Evolutionary conservation across 64 coral and sea anemone species (phyloP), one percentile per base, ranked within the genome.

Genomic region (Stylophora pistillata): DNA sequence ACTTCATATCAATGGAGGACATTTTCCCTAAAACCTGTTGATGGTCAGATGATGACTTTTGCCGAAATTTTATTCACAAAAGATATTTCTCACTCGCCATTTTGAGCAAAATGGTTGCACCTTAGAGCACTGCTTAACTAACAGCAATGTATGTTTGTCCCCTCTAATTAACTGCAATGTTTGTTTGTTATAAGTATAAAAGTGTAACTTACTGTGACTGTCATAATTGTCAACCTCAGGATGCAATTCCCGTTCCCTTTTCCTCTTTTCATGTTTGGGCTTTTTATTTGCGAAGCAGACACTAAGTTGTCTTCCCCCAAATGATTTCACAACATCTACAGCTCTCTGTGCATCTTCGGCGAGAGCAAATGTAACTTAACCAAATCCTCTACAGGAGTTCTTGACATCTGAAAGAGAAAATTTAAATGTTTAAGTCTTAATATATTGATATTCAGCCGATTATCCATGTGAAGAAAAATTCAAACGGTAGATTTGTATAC

Each of bases 301-400:
- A 64, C 82, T 83, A 53, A 99, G 57, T 34, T 72, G 87, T 63
- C 97, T 87, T 17, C 97, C 96, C 23, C 71, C 85, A 56, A 92
- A 77, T 69, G 82, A 55, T 33, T 77, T 70, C 53, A 92, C 65
- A 55, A 10, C 57, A 18, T 91, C 90, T 55, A 70, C 86, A n/a
- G 97, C 97, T 74, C 86, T 95, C 37, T 78, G 47, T 28, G 97
- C 93, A 99, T 99, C 97, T 65, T 99, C 97, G 77, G 85, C 88
- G 1, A 99, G 78, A 79, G 90, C 97, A 95, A 99, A 99, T 11
- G 93, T 95, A 4, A 95, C 91, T 73, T 95, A 95, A 17, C 93
- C 97, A 93, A 99, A 95, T 14, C 97, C 97, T 69, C 90, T 74
- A 65, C 97, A 95, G 21, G 80, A 87, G 64, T 77, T 89, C 26